Percentiles rank a stretch among this genome's conserved stretches.
Conservation (phyloP, 2,113 vertebrate genomes). For the Lepidothrix coronata region DNA sequence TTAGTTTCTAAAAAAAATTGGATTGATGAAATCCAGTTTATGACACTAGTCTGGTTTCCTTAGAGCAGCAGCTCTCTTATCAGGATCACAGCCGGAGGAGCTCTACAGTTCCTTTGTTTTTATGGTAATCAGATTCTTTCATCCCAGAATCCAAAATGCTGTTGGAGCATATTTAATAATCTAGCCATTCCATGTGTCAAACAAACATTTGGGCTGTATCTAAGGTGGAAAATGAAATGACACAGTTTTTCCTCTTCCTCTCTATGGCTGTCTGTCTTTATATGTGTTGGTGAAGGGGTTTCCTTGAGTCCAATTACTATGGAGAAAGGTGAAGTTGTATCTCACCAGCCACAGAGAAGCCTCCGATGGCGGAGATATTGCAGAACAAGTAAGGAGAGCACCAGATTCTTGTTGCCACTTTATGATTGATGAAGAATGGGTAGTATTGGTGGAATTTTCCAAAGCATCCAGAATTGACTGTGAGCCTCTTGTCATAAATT, state of each 20-base stretch:
- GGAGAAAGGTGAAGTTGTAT: neutral
- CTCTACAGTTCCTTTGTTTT: neutral
- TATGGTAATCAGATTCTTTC: conserved; percentile 19
- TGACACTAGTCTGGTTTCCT: neutral
- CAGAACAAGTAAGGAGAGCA: neutral
- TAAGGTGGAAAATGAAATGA: neutral
- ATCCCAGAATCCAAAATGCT: neutral
- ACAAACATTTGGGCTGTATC: neutral
- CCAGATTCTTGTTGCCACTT: neutral
- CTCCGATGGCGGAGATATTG: accelerated
- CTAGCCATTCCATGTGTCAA: neutral
- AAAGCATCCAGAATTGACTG: neutral
- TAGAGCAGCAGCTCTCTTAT: conserved; percentile 1
- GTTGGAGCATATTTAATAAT: neutral
- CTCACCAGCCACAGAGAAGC: neutral
- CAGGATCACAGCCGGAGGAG: neutral
- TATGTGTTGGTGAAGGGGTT: neutral
- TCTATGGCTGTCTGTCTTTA: neutral
- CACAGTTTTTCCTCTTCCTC: neutral
- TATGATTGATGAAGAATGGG: neutral
- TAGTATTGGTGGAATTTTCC: neutral
- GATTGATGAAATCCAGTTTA: neutral
- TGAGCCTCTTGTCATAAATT: neutral
- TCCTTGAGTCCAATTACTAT: neutral
- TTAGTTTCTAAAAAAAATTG: neutral